phyloP scores from a whole-genome alignment of 1,140 invertebrate species.

The Mizuhopecten yessoensis region DNA sequence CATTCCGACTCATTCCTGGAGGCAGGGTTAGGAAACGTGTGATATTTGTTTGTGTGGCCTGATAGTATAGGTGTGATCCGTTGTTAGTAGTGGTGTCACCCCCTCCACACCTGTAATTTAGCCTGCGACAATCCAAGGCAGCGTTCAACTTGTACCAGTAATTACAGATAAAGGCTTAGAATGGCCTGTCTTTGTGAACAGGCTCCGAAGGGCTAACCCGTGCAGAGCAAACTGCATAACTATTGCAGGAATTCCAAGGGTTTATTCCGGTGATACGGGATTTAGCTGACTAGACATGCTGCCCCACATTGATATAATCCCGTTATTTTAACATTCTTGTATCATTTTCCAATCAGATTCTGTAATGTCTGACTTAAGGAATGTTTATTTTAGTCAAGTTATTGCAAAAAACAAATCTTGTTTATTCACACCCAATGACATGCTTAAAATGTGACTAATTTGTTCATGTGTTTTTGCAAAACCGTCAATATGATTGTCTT shows the following conservation, averaged over 20 bases:
- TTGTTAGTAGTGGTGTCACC: conserved; percentile 9
- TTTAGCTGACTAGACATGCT: background rate
- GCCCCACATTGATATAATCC: conserved; percentile 1
- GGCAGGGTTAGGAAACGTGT: background rate
- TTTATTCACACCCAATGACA: conserved; percentile 34
- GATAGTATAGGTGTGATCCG: background rate
- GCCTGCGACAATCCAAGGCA: background rate
- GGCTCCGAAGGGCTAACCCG: conserved; percentile 11
- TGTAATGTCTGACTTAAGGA: background rate
- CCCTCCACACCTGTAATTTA: conserved; percentile 7
- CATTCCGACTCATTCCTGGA: background rate
- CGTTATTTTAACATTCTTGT: conserved; percentile 35
- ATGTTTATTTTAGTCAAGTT: background rate
- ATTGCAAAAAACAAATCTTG: conserved; percentile 33
- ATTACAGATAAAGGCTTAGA: conserved; percentile 25
- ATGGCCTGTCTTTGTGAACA: conserved; percentile 3
- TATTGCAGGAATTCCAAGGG: conserved; percentile 4
- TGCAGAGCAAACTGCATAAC: conserved; percentile 5
- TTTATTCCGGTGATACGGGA: background rate
- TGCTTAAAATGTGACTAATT: conserved; percentile 18
- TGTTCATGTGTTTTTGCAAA: background rate
- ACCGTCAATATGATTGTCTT: background rate
- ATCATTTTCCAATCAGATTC: conserved; percentile 23
- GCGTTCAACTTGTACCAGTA: conserved; percentile 32
- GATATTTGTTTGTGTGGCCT: background rate